Evolutionary conservation across 2,888 invertebrate genomes (phyloP), one percentile per base, ranked within the genome.

Genomic region (Epicampocera succincta): DNA sequence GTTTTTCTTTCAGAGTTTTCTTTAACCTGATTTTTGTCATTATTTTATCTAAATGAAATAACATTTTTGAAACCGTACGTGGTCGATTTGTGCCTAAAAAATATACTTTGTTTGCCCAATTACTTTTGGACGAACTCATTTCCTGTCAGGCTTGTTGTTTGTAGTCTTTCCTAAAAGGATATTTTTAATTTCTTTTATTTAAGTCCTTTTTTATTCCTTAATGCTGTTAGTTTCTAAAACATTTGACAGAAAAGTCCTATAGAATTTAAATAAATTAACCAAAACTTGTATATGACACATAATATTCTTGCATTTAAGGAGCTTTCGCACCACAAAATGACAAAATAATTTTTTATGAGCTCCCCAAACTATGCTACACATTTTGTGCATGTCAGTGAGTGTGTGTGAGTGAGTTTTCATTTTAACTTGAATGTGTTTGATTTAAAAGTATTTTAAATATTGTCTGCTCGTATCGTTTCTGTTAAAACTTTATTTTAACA

Each of bases 161-260:
- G 50, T 19, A 19, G 15, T 13, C 52, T 54, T 54, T 29, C 46
- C 54, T 63, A 40, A 13, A 56, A 46, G 63, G 40, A 69, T 69
- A 40, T 46, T 69, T 77, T 63, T 69, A 77, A 63, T 69, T 69
- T 68, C 60, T 60, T 76, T 19, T 29, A 33, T 42, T 42, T 21
- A 40, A 40, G 2, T 1, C 1, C 8, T 13, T 2, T n/a, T 11
- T 3, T 6, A 3, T 29, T 29, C 3, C 5, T 5, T 19, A 33
- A 5, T 17, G 0, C 3, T 50, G 21, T 21, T 4, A 15, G 19
- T 33, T 56, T 33, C 2, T 46, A 17, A 17, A 29, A 29, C 29
- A 29, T 29, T 29, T 29, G 6, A 3, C 29, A 29, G 3, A 6
- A 6, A 29, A 29, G 29, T 29, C 6, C 6, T 6, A 29, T 4